Conservation (phyloP, 1,140 invertebrate species). For the Ips typographus region DNA sequence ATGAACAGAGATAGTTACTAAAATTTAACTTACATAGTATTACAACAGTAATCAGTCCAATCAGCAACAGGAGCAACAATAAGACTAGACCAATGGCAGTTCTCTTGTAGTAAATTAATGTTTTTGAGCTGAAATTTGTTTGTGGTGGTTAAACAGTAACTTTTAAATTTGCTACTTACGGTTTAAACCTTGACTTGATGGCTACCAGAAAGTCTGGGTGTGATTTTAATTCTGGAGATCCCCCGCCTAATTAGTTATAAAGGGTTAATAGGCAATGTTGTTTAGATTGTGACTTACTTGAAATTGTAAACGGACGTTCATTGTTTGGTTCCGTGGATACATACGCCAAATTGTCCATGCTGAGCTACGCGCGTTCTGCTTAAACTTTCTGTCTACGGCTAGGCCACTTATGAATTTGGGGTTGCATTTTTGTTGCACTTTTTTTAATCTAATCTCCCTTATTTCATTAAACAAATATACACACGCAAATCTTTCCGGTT, state of each 20-base stretch:
- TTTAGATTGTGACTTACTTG: constrained; percentile 1
- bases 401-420: not conserved
- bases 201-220: not conserved
- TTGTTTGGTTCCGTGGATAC: not conserved
- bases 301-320: constrained; percentile 3
- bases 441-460: too few species aligned
- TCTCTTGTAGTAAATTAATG: constrained; percentile 40
- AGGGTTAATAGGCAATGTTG: not conserved
- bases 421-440: too few species aligned
- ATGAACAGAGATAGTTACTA: not conserved
- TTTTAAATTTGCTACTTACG: constrained; percentile 9
- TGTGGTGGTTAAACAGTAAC: constrained; percentile 8
- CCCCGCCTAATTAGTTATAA: not conserved
- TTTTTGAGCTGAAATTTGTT: constrained; percentile 43
- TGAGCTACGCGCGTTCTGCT: not conserved
- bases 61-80: constrained; percentile 39
- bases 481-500: not conserved
- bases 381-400: not conserved
- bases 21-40: constrained; percentile 41
- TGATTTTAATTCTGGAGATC: not conserved
- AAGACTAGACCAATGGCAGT: constrained; percentile 38
- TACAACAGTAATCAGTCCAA: constrained; percentile 41
- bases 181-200: constrained; percentile 19
- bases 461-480: not conserved
- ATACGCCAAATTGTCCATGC: constrained; percentile 12